phyloP scores from a whole-genome alignment of 2,797 vertebrate genomes.

The Anguilla pacifica region DNA sequence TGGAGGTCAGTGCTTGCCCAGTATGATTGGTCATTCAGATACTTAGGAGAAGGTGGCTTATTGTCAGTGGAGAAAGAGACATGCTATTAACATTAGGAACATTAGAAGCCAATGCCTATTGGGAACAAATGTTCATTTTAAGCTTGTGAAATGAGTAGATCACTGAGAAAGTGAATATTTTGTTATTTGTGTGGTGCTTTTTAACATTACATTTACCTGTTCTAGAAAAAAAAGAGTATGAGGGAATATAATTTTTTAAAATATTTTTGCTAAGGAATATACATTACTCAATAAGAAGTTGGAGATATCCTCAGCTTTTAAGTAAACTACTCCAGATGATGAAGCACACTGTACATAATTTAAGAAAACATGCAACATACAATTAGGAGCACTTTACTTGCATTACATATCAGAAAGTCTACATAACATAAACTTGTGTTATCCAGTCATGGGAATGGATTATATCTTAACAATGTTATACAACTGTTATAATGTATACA shows the following conservation, averaged over 20 bases:
- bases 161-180: background rate
- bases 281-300: background rate
- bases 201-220: background rate
- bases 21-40: slow-evolving; percentile 24
- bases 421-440: no score
- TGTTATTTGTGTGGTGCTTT: background rate
- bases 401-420: no score
- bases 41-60: background rate
- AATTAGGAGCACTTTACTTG: no score
- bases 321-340: background rate
- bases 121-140: background rate
- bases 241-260: no score
- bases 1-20: slow-evolving; percentile 14
- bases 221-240: no score
- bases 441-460: no score
- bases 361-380: background rate
- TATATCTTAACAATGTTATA: no score
- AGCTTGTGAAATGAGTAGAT: background rate
- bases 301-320: background rate
- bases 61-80: slow-evolving; percentile 7
- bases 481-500: no score
- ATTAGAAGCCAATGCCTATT: background rate
- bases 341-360: background rate
- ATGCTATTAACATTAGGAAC: slow-evolving; percentile 10
- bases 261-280: no score